Conservation (phyloP, 2,888 invertebrate genomes). For the Lasioglossum pauxillum region DNA sequence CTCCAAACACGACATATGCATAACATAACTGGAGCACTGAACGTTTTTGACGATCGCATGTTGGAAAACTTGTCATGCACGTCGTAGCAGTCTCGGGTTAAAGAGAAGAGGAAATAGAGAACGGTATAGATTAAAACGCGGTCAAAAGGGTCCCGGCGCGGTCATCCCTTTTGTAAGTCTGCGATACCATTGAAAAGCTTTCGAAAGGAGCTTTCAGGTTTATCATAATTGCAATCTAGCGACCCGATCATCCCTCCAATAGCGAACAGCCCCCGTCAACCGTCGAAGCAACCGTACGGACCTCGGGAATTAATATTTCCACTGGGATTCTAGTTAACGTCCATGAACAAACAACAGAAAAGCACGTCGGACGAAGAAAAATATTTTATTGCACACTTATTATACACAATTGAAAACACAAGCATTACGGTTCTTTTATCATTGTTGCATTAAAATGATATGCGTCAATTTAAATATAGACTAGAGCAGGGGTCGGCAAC, state of each 20-base stretch:
- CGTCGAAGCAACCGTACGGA: slow-evolving; percentile 16
- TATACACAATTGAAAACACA: background rate
- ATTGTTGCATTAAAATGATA: too few species aligned
- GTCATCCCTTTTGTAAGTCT: slow-evolving; percentile 54
- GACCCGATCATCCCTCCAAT: slow-evolving; percentile 58
- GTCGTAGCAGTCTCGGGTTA: slow-evolving; percentile 37
- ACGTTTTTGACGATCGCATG: slow-evolving; percentile 33
- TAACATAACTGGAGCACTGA: background rate
- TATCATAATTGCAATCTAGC: slow-evolving; percentile 82
- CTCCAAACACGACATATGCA: background rate
- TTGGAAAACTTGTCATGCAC: slow-evolving; percentile 63
- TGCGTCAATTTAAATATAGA: too few species aligned
- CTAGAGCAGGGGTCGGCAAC: too few species aligned
- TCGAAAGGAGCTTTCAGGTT: slow-evolving; percentile 77
- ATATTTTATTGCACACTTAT: background rate
- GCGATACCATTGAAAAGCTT: slow-evolving; percentile 73
- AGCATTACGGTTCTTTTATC: too few species aligned
- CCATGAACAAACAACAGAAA: background rate
- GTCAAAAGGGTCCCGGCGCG: slow-evolving; percentile 50
- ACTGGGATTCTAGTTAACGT: background rate
- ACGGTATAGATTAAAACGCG: slow-evolving; percentile 69
- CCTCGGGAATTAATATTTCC: slow-evolving; percentile 1
- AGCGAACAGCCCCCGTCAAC: slow-evolving; percentile 27
- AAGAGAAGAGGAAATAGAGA: slow-evolving; percentile 65
- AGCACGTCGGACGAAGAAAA: background rate